A percentile compares a stretch with the other conserved stretches of the same genome.
These are phyloP conservation scores for Monoplex corrugatus DNA, from an alignment of 2,888 invertebrate genomes.

Conservation along the genomic window DNA sequence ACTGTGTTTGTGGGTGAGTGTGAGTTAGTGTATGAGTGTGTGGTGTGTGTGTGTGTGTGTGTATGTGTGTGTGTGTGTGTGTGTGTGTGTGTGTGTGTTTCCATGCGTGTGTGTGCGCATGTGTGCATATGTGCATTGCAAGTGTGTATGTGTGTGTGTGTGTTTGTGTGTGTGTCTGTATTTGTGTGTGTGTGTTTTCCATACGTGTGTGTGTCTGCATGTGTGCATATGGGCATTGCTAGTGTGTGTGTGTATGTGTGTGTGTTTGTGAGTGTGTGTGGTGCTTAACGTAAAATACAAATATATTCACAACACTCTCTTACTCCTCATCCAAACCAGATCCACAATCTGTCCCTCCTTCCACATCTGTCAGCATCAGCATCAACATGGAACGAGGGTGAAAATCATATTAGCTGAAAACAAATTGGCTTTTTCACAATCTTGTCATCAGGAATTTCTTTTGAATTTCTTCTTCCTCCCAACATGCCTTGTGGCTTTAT, in stretches of 20 bases:
- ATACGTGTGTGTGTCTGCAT: too few species aligned
- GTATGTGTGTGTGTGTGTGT: constrained; percentile 9
- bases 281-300: too few species aligned
- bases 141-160: constrained; percentile 3
- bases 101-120: background rate
- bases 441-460: constrained; percentile 34
- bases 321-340: background rate
- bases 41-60: constrained; percentile 4
- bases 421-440: constrained; percentile 10
- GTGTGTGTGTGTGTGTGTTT: background rate
- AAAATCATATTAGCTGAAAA: background rate
- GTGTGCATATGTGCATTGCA: constrained; percentile 9
- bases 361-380: too few species aligned
- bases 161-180: constrained; percentile 12
- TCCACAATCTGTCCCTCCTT: too few species aligned
- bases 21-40: too few species aligned
- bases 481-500: background rate
- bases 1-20: background rate
- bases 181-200: background rate
- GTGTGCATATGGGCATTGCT: too few species aligned
- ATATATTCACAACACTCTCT: too few species aligned
- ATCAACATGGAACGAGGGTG: background rate
- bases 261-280: too few species aligned
- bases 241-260: background rate
- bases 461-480: background rate